phyloP scores from a whole-genome alignment of 1,140 invertebrate species.

The Euura lappo region DNA sequence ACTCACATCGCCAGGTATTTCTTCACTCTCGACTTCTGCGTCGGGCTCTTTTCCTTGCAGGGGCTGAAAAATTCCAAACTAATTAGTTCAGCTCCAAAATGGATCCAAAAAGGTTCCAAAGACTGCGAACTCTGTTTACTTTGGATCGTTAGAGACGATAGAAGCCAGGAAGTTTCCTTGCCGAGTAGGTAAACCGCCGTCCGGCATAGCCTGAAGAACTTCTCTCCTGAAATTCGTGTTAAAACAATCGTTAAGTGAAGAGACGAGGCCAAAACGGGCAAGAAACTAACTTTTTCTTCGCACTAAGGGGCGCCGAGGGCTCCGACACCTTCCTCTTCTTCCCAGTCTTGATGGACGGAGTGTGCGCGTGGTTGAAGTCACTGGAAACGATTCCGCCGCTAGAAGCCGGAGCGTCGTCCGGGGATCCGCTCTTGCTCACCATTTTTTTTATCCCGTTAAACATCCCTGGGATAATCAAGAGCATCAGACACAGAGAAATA shows the following conservation, averaged over 20 bases:
- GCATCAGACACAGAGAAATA: slow-evolving; percentile 21
- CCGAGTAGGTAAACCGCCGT: slow-evolving; percentile 28
- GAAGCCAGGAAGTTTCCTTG: slow-evolving; percentile 27
- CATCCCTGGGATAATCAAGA: slow-evolving; percentile 65
- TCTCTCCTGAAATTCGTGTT: slow-evolving; percentile 36
- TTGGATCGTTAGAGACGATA: slow-evolving; percentile 41
- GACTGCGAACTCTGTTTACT: slow-evolving; percentile 33
- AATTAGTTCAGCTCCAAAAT: slow-evolving; percentile 16
- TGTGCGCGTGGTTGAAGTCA: slow-evolving; percentile 32
- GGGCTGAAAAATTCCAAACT: slow-evolving; percentile 28
- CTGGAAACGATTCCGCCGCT: slow-evolving; percentile 29
- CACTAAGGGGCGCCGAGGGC: slow-evolving; percentile 47
- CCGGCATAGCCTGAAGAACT: slow-evolving; percentile 36
- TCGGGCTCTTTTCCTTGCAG: slow-evolving; percentile 37
- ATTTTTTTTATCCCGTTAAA: slow-evolving; percentile 79
- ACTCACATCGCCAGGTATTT: slow-evolving; percentile 29
- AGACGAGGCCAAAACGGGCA: neutral
- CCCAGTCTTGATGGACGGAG: slow-evolving; percentile 62
- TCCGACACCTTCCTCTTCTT: slow-evolving; percentile 69
- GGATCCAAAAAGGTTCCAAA: slow-evolving; percentile 14
- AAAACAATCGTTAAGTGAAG: too few species aligned
- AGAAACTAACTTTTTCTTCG: slow-evolving; percentile 64
- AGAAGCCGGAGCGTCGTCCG: slow-evolving; percentile 54
- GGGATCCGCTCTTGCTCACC: slow-evolving; percentile 63
- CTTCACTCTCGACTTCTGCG: slow-evolving; percentile 33